Evolutionary conservation across 1,140 invertebrate species (phyloP).

Genomic region (Eriosoma lanigerum): DNA sequence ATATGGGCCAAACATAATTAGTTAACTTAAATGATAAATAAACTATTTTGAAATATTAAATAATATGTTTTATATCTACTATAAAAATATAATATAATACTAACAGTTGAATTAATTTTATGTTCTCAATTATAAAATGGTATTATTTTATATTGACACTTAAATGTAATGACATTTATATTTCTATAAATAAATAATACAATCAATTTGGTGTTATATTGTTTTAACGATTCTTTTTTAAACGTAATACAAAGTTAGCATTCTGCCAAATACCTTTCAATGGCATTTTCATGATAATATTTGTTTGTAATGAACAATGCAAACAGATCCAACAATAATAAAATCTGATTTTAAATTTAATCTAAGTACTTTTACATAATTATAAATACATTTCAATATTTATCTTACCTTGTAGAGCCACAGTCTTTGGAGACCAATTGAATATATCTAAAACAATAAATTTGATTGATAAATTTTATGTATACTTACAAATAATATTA

Average conservation of each 20-base stretch:
- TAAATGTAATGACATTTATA: not conserved
- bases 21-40: no score
- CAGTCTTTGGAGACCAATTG: slow-evolving; percentile 25
- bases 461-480: no score
- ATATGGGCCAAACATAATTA: no score
- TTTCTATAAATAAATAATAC: not conserved
- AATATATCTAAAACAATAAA: slow-evolving; percentile 9
- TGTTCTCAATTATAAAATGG: not conserved
- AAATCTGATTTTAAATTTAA: not conserved
- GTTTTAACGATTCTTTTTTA: not conserved
- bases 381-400: not conserved
- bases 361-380: not conserved
- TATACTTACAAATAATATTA: no score
- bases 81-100: no score
- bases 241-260: not conserved
- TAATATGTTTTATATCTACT: no score
- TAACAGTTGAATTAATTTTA: no score
- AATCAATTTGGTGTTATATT: slow-evolving; percentile 2
- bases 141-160: not conserved
- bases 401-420: slow-evolving; percentile 31
- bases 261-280: not conserved
- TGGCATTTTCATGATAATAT: not conserved
- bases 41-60: no score
- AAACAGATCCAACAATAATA: not conserved
- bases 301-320: not conserved